phyloP scores from a whole-genome alignment of 2,888 invertebrate species.

The Habrosyne pyritoides region DNA sequence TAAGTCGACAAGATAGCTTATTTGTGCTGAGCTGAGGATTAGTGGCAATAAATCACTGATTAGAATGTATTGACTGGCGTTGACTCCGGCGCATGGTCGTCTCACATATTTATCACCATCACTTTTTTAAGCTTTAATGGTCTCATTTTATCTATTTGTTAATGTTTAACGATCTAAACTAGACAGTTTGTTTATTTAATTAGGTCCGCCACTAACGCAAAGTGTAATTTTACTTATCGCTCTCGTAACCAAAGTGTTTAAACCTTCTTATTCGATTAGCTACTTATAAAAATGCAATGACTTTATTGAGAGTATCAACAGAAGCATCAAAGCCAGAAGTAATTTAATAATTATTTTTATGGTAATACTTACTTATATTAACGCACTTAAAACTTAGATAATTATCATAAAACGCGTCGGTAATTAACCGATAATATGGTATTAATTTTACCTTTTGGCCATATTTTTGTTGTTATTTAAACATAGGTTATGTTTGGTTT shows the following conservation, averaged over 20 bases:
- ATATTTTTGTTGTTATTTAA: conserved; percentile 25
- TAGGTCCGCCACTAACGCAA: conserved; percentile 56
- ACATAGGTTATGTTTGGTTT: conserved; percentile 7
- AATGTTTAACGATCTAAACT: conserved; percentile 59
- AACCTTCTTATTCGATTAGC: conserved; percentile 21
- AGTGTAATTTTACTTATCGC: conserved; percentile 48
- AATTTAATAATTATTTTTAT: conserved; percentile 10
- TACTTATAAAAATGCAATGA: conserved; percentile 1
- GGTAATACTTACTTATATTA: conserved; percentile 16
- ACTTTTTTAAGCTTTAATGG: conserved; percentile 71
- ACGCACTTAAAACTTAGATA: conserved; percentile 17
- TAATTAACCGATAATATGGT: conserved; percentile 28
- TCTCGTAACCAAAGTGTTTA: conserved; percentile 39
- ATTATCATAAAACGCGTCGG: conserved; percentile 26
- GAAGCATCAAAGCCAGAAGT: conserved; percentile 13
- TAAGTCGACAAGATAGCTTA: conserved; percentile 84
- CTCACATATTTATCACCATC: conserved; percentile 70
- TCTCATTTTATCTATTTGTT: conserved; percentile 68
- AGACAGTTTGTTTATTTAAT: conserved; percentile 66
- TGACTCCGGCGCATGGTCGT: conserved; percentile 70
- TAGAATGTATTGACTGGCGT: conserved; percentile 83
- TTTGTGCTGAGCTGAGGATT: conserved; percentile 83
- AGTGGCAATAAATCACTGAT: conserved; percentile 83
- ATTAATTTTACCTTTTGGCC: conserved; percentile 16
- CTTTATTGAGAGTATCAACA: conserved; percentile 12